Base-by-base conservation (phyloP, 2,113 vertebrate genomes). In the Tetraodon nigroviridis region DNA sequence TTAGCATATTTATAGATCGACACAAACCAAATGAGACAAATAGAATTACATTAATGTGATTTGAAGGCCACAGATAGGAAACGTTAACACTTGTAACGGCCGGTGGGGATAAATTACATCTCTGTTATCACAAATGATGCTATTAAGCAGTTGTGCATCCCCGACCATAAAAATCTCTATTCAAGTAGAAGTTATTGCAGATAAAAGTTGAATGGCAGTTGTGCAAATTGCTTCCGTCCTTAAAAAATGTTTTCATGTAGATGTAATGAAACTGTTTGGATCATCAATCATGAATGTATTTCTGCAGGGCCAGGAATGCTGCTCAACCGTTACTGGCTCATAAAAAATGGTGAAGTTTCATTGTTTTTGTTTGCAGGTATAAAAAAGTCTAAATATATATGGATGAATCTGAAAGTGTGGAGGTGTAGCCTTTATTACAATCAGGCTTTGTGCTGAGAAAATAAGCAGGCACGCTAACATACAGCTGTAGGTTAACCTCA, bases 71-170 rank as follows among this genome's bases (percentile, higher is more conserved):
- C 4, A 37, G 32, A 37, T 37, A 37, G 32, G 8, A 37, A 12
- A 37, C 32, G 3, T 37, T 37, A 8, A 37, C 8, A 4, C 32
- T 37, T 37, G 32, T 37, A 37, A 37, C 32, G 32, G 32, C 32
- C 32, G 32, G 32, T 12, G 32, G 32, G 32, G 32, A 37, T 37
- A 37, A 37, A 37, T 37, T 37, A 37, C 32, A 61, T 19, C 64
- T 45, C 15, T 22, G 18, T 32, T 67, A 57, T 58, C 66, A 55
- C 52, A 57, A 61, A 47, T 21, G 69, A 71, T 50, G 51, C 68
- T 81, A 79, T 73, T 75, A 64, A 63, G 61, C 55, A 63, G 17
- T 48, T 50, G 79, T 78, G 41, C 56, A 51, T 27, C 50, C 53
- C 58, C 44, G 40, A 68, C 69, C 55, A 18, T 58, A 65, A 62